These are phyloP conservation scores for Aleiodes testaceus DNA, from an alignment of 2,888 invertebrate species.

Conservation along the genomic window DNA sequence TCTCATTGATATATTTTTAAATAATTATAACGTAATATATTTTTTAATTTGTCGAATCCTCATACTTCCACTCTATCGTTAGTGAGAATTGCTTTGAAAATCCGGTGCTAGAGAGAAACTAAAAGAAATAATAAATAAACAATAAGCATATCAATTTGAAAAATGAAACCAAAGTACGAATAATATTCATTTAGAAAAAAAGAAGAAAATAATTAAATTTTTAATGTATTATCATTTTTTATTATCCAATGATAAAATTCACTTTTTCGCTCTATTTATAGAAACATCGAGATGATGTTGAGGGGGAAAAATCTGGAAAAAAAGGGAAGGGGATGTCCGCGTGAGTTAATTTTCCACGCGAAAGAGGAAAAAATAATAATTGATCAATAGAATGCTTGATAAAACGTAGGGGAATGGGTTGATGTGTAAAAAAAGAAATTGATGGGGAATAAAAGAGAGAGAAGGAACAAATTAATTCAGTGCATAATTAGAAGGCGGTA, in stretches of 20 bases:
- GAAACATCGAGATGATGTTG: constrained; percentile 15
- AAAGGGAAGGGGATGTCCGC: neutral
- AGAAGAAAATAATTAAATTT: neutral
- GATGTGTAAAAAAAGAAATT: neutral
- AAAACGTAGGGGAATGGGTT: neutral
- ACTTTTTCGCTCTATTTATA: neutral
- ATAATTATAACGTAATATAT: constrained; percentile 14
- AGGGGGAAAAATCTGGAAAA: neutral
- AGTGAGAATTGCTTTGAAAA: neutral
- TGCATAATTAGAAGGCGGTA: neutral
- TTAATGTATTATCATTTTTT: neutral
- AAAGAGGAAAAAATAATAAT: neutral
- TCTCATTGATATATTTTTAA: constrained; percentile 5
- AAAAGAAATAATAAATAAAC: constrained; percentile 2
- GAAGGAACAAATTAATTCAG: neutral
- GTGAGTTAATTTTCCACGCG: neutral
- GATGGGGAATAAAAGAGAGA: neutral
- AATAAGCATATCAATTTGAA: constrained; percentile 19
- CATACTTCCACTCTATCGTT: constrained; percentile 8
- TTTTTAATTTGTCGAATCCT: constrained; percentile 5
- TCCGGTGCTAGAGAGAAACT: constrained; percentile 6
- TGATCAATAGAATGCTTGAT: neutral
- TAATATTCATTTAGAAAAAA: neutral
- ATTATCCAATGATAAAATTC: neutral
- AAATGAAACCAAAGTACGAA: constrained; percentile 5